These are phyloP conservation scores for Tympanoctomys barrerae DNA, from an alignment of 2,797 vertebrate genomes.

Conservation along the genomic window DNA sequence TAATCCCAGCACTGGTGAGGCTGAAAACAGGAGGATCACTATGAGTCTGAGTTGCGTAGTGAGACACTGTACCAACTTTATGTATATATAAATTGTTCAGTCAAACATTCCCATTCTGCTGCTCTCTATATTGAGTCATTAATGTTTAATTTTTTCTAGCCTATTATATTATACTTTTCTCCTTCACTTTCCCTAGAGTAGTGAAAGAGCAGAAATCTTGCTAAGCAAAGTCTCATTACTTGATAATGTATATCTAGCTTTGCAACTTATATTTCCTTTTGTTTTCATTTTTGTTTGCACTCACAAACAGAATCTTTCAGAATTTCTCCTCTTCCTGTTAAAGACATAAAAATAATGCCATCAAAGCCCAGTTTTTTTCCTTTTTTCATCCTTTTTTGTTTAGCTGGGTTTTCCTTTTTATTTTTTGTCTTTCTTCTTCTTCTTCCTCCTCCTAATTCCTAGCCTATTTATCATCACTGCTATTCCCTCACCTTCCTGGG, in stretches of 20 bases:
- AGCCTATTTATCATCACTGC: not conserved
- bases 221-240: not conserved
- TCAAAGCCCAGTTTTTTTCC: not conserved
- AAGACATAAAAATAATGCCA: not conserved
- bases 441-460: not conserved
- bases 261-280: not conserved
- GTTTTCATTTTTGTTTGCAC: not conserved
- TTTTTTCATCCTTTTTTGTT: not conserved
- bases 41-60: too few relatives aligned
- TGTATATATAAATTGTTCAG: not conserved
- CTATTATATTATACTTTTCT: not conserved
- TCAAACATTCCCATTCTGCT: not conserved
- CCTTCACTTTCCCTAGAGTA: not conserved
- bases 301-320: not conserved
- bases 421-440: not conserved
- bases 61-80: too few relatives aligned
- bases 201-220: not conserved
- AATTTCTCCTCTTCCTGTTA: not conserved
- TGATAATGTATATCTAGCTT: not conserved
- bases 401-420: not conserved
- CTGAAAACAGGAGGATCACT: too few relatives aligned
- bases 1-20: too few relatives aligned
- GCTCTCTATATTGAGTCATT: not conserved
- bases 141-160: not conserved
- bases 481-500: not conserved